phyloP scores from a whole-genome alignment of 1,140 invertebrate genomes.

The Sarcophaga peregrina region DNA sequence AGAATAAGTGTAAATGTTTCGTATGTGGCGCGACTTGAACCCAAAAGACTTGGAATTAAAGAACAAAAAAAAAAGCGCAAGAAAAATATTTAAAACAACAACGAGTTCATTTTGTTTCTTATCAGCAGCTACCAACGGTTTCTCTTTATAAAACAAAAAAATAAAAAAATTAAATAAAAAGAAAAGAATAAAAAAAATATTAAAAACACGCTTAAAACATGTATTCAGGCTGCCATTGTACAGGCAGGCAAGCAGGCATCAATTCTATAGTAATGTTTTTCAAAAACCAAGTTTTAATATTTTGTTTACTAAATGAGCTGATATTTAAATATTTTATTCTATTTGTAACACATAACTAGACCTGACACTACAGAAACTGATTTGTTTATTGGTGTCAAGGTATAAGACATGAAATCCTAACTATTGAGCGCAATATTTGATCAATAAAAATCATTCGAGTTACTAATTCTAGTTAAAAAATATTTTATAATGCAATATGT shows the following conservation, averaged over 20 bases:
- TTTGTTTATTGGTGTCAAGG: no score
- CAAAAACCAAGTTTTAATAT: not conserved
- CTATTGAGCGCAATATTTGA: no score
- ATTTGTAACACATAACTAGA: not conserved
- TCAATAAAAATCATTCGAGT: no score
- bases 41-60: conserved; percentile 34
- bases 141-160: not conserved
- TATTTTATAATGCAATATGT: no score
- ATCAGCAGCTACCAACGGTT: conserved; percentile 17
- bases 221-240: conserved; percentile 3
- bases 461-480: no score
- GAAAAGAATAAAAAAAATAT: not conserved
- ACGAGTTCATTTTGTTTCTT: conserved; percentile 40
- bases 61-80: not conserved
- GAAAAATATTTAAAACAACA: conserved; percentile 22
- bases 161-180: not conserved
- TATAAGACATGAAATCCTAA: no score
- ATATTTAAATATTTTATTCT: not conserved
- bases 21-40: conserved; percentile 38
- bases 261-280: not conserved
- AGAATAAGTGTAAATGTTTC: conserved; percentile 4
- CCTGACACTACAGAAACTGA: no score
- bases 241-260: not conserved
- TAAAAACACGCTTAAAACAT: not conserved
- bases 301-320: not conserved